A percentile compares a stretch with the other conserved stretches of the same genome.
These are phyloP conservation scores for Whitmania pigra DNA, from an alignment of 1,140 invertebrate genomes.

Conservation along the genomic window DNA sequence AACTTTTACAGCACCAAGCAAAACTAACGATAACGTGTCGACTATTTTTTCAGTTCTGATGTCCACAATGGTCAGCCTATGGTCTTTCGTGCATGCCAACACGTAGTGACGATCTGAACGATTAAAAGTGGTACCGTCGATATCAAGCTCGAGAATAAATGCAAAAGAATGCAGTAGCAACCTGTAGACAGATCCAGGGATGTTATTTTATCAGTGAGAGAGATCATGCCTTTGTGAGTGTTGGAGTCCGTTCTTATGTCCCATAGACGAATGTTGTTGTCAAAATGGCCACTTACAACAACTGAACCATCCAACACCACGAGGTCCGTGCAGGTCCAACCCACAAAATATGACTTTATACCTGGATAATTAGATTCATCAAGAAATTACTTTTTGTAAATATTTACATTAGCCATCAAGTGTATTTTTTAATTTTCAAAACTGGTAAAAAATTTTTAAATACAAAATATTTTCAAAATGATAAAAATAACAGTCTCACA, in stretches of 20 bases:
- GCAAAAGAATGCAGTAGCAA: constrained; percentile 34
- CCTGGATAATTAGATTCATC: constrained; percentile 46
- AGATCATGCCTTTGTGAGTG: constrained; percentile 66
- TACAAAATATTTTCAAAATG: not conserved
- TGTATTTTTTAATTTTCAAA: not conserved
- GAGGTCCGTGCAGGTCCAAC: constrained; percentile 88
- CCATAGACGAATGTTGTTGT: constrained; percentile 92
- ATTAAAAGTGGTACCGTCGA: not conserved
- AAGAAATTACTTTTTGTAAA: not conserved
- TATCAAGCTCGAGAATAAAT: not conserved
- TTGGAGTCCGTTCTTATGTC: constrained; percentile 56
- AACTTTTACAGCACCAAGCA: too few relatives aligned
- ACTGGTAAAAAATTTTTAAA: not conserved
- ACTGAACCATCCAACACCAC: constrained; percentile 73
- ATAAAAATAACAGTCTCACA: constrained; percentile 54
- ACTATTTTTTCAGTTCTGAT: too few relatives aligned
- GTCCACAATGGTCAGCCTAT: too few relatives aligned
- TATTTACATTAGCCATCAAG: not conserved
- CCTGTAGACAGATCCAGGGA: constrained; percentile 83
- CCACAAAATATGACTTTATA: constrained; percentile 88
- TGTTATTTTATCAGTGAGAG: constrained; percentile 81
- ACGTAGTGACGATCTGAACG: too few relatives aligned
- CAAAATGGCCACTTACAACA: constrained; percentile 92
- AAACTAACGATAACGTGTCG: too few relatives aligned
- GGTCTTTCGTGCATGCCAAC: too few relatives aligned